phyloP scores from a whole-genome alignment of 2,888 invertebrate species.

The Xestia rhomboidea region DNA sequence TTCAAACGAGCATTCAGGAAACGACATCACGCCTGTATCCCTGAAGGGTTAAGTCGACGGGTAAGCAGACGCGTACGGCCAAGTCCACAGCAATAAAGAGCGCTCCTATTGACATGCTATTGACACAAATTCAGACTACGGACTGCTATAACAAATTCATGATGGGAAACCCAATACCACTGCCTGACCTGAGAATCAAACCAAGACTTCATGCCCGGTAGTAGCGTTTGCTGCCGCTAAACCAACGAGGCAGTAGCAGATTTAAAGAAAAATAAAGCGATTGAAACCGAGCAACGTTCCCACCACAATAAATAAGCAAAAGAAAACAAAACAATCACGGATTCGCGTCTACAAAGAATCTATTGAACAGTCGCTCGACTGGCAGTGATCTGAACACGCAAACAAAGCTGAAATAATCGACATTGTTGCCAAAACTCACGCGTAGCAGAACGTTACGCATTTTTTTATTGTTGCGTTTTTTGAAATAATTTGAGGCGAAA shows the following conservation, averaged over 20 bases:
- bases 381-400: conserved; percentile 41
- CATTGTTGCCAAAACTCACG: conserved; percentile 62
- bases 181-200: neutral
- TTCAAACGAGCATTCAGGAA: neutral
- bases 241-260: neutral
- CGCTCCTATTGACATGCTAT: neutral
- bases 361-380: conserved; percentile 27
- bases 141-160: neutral
- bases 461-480: conserved; percentile 22
- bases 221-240: neutral
- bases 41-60: neutral
- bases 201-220: neutral
- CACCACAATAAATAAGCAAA: conserved; percentile 5
- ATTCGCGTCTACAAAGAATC: conserved; percentile 39
- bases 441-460: conserved; percentile 40
- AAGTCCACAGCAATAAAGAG: neutral
- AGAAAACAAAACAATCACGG: conserved; percentile 30
- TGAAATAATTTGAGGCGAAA: conserved; percentile 15
- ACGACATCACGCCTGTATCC: neutral
- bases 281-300: neutral
- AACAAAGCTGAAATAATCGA: conserved; percentile 54
- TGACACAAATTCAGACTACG: neutral
- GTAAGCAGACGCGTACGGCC: neutral
- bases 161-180: neutral
- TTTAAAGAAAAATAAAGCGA: neutral